Evolutionary conservation across 2,888 invertebrate species (phyloP), one percentile per base, ranked within the genome.

Genomic region (Lasioglossum leucozonium): DNA sequence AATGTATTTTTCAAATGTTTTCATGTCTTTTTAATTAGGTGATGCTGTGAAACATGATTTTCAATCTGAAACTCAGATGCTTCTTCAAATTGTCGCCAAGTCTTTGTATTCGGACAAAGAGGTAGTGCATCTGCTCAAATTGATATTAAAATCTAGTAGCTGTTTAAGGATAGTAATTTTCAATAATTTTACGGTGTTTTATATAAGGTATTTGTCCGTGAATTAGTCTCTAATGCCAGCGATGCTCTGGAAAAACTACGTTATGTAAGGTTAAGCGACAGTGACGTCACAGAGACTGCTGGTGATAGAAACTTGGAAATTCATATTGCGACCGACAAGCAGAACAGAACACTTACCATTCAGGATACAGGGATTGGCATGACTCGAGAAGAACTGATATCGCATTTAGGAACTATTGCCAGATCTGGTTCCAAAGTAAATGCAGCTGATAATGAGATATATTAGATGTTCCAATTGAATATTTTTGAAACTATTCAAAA

Each of bases 21-120:
- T 22, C 10, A 30, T 30, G 11, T 65, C 11, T 67, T 37, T 22
- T 18, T 72, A 93, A 91, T 67, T 86, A 96, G 96, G 97, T 30
- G 97, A 97, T 91, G 91, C 95, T 55, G 96, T 96, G 72, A 97
- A 97, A 93, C 97, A 97, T 95, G 99, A 99, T 94, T 99, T 99
- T 94, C 98, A 99, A 95, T 99, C 99, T 0, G 99, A 99, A 96
- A 99, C 99, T 0, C 96, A 98, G 86, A 99, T 99, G 97, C 95
- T 99, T 65, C 95, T 99, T 74, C 99, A 99, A 94, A 99, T 99
- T 95, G 99, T 99, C 0, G 99, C 99, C 0, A 97, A 98, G 93
- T 99, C 99, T 0, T 95, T 99, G 58, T 99, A 99, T 95, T 99
- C 99, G 0, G 99, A 99, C 92, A 99, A 99, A 95, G 99, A 99